Percentiles rank a stretch among this genome's conserved stretches.
phyloP scores from a whole-genome alignment of 2,888 invertebrate species.

The Odontocolon sp. region DNA sequence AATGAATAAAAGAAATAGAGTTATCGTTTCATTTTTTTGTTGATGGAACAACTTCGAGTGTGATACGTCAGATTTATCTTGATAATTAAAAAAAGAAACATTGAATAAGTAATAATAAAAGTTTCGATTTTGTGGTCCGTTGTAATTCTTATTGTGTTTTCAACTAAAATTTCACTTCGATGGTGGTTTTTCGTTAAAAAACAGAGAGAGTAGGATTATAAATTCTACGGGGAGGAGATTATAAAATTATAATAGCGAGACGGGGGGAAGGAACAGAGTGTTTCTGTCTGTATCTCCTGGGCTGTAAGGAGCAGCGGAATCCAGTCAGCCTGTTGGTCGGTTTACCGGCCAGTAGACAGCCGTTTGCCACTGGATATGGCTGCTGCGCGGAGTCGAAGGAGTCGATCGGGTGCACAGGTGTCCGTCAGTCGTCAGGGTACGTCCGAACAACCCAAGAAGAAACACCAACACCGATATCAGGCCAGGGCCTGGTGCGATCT shows the following conservation, averaged over 20 bases:
- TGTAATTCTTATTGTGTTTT: background rate
- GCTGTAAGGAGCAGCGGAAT: background rate
- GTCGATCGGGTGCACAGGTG: constrained; percentile 63
- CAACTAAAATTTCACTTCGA: background rate
- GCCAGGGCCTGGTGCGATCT: constrained; percentile 25
- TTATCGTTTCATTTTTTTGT: background rate
- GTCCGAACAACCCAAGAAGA: constrained; percentile 22
- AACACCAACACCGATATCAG: constrained; percentile 1
- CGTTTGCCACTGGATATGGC: constrained; percentile 61
- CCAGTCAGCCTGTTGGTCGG: constrained; percentile 26
- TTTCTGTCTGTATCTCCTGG: background rate
- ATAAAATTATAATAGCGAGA: background rate
- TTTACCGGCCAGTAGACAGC: constrained; percentile 46
- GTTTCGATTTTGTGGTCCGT: background rate
- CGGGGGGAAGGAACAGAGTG: background rate
- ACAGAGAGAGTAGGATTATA: background rate
- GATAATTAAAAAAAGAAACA: background rate
- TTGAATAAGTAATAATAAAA: background rate
- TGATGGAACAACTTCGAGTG: background rate
- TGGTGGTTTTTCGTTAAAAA: background rate
- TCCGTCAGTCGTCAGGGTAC: constrained; percentile 44
- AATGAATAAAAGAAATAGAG: background rate
- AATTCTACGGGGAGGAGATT: background rate
- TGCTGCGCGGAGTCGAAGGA: constrained; percentile 52
- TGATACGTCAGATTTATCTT: background rate